Conservation (phyloP, 2,888 invertebrate species). For the Latheticus oryzae region DNA sequence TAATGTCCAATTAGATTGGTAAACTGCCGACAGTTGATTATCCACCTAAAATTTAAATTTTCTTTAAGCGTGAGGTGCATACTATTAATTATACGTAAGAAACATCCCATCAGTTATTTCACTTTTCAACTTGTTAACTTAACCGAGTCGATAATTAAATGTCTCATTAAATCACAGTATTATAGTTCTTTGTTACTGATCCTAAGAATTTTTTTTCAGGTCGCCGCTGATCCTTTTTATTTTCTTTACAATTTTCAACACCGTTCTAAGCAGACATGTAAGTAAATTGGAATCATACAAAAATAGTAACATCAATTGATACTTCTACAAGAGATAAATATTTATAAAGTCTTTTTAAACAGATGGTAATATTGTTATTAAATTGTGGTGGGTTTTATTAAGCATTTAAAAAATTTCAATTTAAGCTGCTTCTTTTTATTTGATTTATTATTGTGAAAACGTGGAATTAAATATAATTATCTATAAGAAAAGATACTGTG, state of each 20-base stretch:
- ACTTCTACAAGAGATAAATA: conserved; percentile 23
- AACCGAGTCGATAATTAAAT: conserved; percentile 39
- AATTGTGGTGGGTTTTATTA: conserved; percentile 13
- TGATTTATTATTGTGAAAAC: conserved; percentile 21
- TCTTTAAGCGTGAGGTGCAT: conserved; percentile 36
- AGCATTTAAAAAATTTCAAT: too few species aligned
- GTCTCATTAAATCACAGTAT: conserved; percentile 39
- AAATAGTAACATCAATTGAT: too few species aligned
- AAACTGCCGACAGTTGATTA: conserved; percentile 29
- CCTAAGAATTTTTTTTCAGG: conserved; percentile 68
- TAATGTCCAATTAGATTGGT: conserved; percentile 53
- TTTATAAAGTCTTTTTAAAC: conserved; percentile 15
- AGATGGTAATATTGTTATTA: conserved; percentile 24
- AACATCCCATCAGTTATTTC: conserved; percentile 32
- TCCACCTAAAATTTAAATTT: conserved; percentile 38
- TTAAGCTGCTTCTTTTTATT: too few species aligned
- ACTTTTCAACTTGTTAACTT: conserved; percentile 32
- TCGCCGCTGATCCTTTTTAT: conserved; percentile 72
- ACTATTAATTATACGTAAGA: conserved; percentile 34
- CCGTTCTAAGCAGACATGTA: conserved; percentile 71
- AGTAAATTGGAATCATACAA: conserved; percentile 64
- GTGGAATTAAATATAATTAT: conserved; percentile 23
- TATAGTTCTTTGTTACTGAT: too few species aligned
- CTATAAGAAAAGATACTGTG: conserved; percentile 20
- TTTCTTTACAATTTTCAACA: conserved; percentile 68